Conservation (phyloP, 2,797 vertebrate species). For the Megaceryle alcyon region DNA sequence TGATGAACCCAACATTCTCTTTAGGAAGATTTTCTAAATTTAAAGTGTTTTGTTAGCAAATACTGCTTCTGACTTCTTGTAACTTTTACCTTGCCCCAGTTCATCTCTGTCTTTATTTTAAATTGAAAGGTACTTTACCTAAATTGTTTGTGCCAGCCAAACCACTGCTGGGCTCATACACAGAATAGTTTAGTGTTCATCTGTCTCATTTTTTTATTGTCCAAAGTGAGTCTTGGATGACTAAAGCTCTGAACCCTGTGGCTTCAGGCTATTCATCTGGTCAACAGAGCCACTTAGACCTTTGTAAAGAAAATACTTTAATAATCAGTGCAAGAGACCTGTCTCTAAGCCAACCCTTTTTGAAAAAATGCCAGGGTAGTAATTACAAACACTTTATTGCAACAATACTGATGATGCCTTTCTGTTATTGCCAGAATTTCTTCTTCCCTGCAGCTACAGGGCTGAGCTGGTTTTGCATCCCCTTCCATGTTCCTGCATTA, state of each 20-base stretch:
- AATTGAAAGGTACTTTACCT: not conserved
- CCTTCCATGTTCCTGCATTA: not conserved
- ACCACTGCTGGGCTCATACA: not conserved
- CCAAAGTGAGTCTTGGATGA: not conserved
- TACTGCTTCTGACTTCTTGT: not conserved
- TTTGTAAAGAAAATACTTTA: constrained; percentile 24
- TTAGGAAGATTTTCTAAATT: not conserved
- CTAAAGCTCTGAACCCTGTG: not conserved
- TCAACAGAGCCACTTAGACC: constrained; percentile 11
- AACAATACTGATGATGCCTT: not conserved
- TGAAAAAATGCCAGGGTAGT: not conserved
- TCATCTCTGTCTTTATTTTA: not conserved
- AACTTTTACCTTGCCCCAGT: not conserved
- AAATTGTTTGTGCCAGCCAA: not conserved
- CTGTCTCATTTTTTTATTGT: not conserved
- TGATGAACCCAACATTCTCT: not conserved
- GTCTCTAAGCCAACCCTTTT: not conserved
- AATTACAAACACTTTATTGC: not conserved
- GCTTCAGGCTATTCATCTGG: constrained; percentile 11
- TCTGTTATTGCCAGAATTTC: not conserved
- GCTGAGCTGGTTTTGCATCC: not conserved
- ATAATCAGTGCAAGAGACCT: not conserved
- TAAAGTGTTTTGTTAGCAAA: constrained; percentile 6
- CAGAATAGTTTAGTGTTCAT: not conserved
- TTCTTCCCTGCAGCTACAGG: not conserved